These are phyloP conservation scores for Drosophila anceps DNA, from an alignment of 2,888 invertebrate genomes.

Conservation along the genomic window DNA sequence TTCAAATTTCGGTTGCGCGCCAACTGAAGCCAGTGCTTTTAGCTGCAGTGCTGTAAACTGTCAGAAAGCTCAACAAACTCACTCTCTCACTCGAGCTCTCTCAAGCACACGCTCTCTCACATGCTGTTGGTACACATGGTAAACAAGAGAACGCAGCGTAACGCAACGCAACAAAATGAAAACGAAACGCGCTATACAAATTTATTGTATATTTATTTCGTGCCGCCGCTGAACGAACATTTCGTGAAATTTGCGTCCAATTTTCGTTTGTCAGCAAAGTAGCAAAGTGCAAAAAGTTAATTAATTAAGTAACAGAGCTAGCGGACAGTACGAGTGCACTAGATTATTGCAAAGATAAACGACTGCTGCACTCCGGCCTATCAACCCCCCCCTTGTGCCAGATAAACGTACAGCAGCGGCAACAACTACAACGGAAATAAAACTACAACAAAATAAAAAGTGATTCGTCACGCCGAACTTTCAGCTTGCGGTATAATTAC, in stretches of 20 bases:
- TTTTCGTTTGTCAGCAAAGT: conserved; percentile 38
- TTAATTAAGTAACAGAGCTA: conserved; percentile 41
- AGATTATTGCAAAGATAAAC: conserved; percentile 33
- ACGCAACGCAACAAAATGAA: conserved; percentile 42
- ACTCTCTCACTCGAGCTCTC: conserved; percentile 19
- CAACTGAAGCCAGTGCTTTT: background rate
- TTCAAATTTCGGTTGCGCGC: conserved; percentile 27
- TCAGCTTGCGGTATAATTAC: conserved; percentile 41
- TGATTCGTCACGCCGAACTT: conserved; percentile 71
- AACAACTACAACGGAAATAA: conserved; percentile 19
- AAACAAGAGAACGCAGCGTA: conserved; percentile 52
- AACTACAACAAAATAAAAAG: conserved; percentile 40
- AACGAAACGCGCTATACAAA: conserved; percentile 52
- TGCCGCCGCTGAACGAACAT: conserved; percentile 52
- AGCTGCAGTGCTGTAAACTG: conserved; percentile 42
- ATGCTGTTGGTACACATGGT: conserved; percentile 45
- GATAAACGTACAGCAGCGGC: conserved; percentile 28
- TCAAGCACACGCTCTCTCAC: background rate
- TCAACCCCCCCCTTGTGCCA: background rate
- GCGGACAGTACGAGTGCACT: conserved; percentile 38
- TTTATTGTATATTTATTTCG: conserved; percentile 72
- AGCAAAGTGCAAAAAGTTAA: conserved; percentile 50
- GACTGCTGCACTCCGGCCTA: conserved; percentile 3
- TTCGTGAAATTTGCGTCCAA: conserved; percentile 54
- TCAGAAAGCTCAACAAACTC: background rate